Percentiles rank a stretch among this genome's conserved stretches.
phyloP scores from a whole-genome alignment of 1,140 invertebrate genomes.

The Globodera rostochiensis region DNA sequence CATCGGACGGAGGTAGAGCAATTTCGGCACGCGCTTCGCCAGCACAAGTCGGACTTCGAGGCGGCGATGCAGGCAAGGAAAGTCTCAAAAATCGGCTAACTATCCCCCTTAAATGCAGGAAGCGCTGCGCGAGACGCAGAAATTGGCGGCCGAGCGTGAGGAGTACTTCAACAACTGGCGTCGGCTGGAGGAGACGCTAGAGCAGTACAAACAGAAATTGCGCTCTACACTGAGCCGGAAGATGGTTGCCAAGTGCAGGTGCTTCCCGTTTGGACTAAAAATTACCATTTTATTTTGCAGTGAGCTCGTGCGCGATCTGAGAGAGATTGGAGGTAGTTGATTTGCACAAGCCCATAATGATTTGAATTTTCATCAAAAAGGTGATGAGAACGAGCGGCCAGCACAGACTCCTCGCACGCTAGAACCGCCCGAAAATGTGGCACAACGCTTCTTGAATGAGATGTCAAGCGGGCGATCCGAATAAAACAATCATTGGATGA shows the following conservation, averaged over 20 bases:
- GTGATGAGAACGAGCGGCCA: slow-evolving; percentile 3
- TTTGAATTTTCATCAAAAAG: slow-evolving; percentile 8
- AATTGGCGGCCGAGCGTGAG: slow-evolving; percentile 21
- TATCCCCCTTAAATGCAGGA: not conserved
- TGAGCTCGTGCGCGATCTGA: slow-evolving; percentile 21
- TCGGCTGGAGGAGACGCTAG: slow-evolving; percentile 14
- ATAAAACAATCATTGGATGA: not conserved
- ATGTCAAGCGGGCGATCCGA: not conserved
- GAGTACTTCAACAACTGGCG: slow-evolving; percentile 25
- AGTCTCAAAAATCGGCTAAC: too few species aligned
- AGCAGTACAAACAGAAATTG: slow-evolving; percentile 6
- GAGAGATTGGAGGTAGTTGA: slow-evolving; percentile 21
- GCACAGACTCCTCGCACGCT: slow-evolving; percentile 19
- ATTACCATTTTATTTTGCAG: not conserved
- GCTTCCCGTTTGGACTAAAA: not conserved
- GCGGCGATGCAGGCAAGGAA: slow-evolving; percentile 10
- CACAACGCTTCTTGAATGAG: slow-evolving; percentile 13
- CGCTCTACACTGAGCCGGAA: slow-evolving; percentile 16
- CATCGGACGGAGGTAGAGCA: slow-evolving; percentile 15
- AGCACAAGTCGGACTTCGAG: slow-evolving; percentile 13
- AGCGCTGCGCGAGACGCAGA: slow-evolving; percentile 9
- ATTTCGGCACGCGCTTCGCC: not conserved
- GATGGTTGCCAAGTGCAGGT: slow-evolving; percentile 27
- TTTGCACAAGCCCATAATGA: not conserved
- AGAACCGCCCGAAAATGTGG: slow-evolving; percentile 21